phyloP scores from a whole-genome alignment of 1,140 invertebrate genomes.

The Apocrypta bakeri region DNA sequence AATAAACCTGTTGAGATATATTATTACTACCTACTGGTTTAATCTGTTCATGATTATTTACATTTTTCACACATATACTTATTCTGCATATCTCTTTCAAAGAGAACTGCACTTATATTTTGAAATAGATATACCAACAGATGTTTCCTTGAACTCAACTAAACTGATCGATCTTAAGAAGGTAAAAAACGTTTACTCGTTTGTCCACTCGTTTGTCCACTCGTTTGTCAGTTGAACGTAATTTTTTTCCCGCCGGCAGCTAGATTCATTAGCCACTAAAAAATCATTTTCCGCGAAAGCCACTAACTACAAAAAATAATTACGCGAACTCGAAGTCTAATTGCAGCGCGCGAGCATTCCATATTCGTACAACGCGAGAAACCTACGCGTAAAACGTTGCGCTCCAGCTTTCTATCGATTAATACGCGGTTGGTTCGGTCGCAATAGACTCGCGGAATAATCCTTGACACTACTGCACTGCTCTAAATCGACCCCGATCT shows the following conservation, averaged over 20 bases:
- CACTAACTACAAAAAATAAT: neutral
- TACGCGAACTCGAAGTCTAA: neutral
- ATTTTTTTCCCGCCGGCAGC: neutral
- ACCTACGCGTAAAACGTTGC: constrained; percentile 15
- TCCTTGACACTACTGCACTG: neutral
- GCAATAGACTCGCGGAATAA: constrained; percentile 4
- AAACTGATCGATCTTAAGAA: neutral
- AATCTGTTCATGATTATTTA: neutral
- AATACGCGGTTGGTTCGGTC: constrained; percentile 54
- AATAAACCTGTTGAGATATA: neutral
- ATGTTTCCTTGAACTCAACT: neutral
- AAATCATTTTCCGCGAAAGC: constrained; percentile 2
- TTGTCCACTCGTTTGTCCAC: neutral
- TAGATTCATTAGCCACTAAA: neutral
- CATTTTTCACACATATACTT: neutral
- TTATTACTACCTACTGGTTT: neutral
- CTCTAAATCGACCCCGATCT: neutral
- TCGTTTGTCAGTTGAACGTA: neutral
- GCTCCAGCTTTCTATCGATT: constrained; percentile 61
- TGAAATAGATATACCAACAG: neutral
- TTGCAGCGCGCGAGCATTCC: neutral
- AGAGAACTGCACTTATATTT: neutral
- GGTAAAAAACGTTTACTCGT: neutral
- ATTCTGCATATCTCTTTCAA: neutral
- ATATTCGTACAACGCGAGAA: neutral